Base-by-base conservation (phyloP, 2,888 invertebrate genomes). In the Hoplodrina blanda region DNA sequence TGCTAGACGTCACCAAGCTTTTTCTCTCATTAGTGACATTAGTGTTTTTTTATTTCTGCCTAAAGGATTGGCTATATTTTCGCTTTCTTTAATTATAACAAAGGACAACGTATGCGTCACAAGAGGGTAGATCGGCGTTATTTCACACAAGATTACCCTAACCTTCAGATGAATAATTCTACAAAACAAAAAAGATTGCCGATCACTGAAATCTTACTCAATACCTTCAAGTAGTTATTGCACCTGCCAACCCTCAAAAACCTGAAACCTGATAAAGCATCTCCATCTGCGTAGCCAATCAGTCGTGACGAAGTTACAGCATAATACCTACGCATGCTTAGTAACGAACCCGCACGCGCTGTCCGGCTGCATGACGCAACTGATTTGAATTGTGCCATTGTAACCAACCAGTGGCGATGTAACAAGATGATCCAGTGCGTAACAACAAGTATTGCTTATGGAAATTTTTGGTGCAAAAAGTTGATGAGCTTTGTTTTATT, bases 291-390 rank as follows among this genome's bases (percentile, higher is more conserved):
- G 57, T 4, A 19, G 2, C 64, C 70, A 62, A 67, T 78, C 52
- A 79, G n/a, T n/a, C 67, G 78, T 55, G 62, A 52, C 72, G 41
- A 52, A 72, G 69, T 79, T 80, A 80, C 79, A 79, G 69, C 79
- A 55, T 70, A 74, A 78, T 63, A 59, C 17, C 17, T 46, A 46
- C 67, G 53, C 72, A 62, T 69, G 79, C 75, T 76, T 72, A 80
- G 79, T 63, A 79, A 76, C 63, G 30, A 56, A 44, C 69, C 20
- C 41, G 49, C 79, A 68, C 79, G 79, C 75, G 70, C 79, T 68
- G 67, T 67, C 78, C 79, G 63, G 44, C 44, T 15, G 46, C 54
- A 66, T 79, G 80, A 79, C 62, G 79, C 80, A 79, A 79, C 72
- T 30, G 17, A 56, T 52, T 73, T 52, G 62, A 74, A 79, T 55